A percentile compares a stretch with the other conserved stretches of the same genome.
phyloP scores from a whole-genome alignment of 2,797 vertebrate species.

The Gallirallus australis region DNA sequence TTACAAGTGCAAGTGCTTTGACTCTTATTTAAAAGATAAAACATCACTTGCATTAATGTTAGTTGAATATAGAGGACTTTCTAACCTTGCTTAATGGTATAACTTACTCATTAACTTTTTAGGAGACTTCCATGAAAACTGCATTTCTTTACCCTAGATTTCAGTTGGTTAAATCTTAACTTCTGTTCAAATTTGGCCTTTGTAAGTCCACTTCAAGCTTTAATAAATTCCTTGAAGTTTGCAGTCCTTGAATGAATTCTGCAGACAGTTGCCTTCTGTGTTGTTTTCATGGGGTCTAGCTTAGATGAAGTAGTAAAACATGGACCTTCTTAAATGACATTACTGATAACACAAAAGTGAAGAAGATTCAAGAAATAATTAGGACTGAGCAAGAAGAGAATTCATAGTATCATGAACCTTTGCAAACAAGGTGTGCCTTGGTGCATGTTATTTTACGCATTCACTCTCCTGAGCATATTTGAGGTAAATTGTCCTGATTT shows the following conservation, averaged over 20 bases:
- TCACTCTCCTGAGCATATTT: not conserved
- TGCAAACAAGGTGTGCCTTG: not conserved
- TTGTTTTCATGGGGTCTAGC: not conserved
- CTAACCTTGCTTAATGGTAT: not conserved
- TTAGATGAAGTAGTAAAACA: not conserved
- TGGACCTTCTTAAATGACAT: not conserved
- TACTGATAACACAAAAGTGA: not conserved
- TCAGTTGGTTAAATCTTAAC: slow-evolving; percentile 27
- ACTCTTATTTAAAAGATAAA: not conserved
- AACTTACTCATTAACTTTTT: not conserved
- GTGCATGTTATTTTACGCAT: not conserved
- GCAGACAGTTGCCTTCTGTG: not conserved
- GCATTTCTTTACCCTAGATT: not conserved
- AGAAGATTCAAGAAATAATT: not conserved
- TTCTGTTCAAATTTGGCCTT: not conserved
- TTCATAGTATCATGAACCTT: not conserved
- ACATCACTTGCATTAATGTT: not conserved
- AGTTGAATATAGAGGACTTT: not conserved
- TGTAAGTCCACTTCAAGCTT: not conserved
- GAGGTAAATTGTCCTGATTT: not conserved
- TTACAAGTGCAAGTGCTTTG: not conserved
- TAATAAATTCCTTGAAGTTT: not conserved
- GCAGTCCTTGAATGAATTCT: not conserved
- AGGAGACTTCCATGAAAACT: not conserved
- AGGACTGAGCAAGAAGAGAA: not conserved